Percentiles rank a stretch among this genome's conserved stretches.
These are phyloP conservation scores for Bolinopsis microptera DNA, from an alignment of 37 sponge, comb jelly and placozoan species.

Conservation along the genomic window DNA sequence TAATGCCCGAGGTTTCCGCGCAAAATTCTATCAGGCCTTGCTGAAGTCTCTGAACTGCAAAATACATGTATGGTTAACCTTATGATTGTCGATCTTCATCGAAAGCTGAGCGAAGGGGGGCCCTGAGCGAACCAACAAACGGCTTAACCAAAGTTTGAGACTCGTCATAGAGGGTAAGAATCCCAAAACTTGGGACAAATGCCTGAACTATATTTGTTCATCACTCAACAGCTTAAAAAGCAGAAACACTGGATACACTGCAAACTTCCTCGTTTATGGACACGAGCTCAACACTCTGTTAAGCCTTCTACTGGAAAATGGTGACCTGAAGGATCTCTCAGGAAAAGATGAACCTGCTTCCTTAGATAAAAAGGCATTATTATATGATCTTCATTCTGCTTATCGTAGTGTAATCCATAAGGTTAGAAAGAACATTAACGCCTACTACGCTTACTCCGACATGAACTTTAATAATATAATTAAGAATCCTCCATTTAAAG, in stretches of 20 bases:
- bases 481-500: neutral
- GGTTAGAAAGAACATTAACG: neutral
- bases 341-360: neutral
- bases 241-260: neutral
- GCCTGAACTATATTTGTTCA: neutral
- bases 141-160: neutral
- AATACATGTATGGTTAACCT: neutral
- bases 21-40: neutral
- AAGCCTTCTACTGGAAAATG: neutral
- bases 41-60: neutral
- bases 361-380: neutral
- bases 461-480: neutral
- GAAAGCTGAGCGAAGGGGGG: neutral
- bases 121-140: neutral
- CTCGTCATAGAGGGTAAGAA: neutral
- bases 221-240: neutral
- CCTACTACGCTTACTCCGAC: neutral
- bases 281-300: neutral
- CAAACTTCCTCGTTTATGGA: slow-evolving; percentile 37
- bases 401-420: neutral
- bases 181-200: slow-evolving; percentile 10
- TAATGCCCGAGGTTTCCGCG: neutral
- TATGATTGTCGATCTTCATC: neutral
- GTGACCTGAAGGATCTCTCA: neutral
- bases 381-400: neutral